Evolutionary conservation across 2,113 vertebrate genomes (phyloP), one percentile per base, ranked within the genome.

Genomic region (Scophthalmus maximus): DNA sequence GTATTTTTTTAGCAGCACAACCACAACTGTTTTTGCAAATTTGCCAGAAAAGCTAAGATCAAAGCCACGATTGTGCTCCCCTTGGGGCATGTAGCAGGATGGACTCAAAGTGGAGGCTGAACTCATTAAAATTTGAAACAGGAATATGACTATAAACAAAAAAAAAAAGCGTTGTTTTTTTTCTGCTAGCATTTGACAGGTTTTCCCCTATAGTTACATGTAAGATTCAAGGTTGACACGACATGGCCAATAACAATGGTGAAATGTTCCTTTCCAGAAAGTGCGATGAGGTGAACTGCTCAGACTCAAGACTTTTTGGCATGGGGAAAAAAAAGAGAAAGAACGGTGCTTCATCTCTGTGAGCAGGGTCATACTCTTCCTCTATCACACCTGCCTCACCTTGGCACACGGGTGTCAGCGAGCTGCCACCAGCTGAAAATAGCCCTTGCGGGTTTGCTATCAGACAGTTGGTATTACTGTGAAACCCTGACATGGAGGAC

Each of bases 401-500:
- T 84, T 70, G 53, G 73, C 84, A 81, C 68, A 84, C 75, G 81
- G 84, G 76, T 89, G 86, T 85, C 86, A 89, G 69, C 53, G 47
- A 78, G 55, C 64, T 66, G 78, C 72, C 79, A 79, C 67, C 71
- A 57, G 78, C 81, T 79, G 72, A 70, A 85, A 88, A 88, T 84
- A 90, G 82, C 73, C 70, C 70, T 62, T 20, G 60, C 76, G 73
- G 52, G 76, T 67, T 81, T 78, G 75, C 85, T 81, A 68, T 81
- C 80, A 68, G 59, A 67, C 59, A 52, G 57, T 52, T 55, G 60
- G 9, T 46, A 44, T 77, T 68, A 60, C 27, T 58, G 56, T 73
- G 49, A 82, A 68, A 74, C 64, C 56, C 52, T 40, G 61, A 77
- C 64, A 82, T 17, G 57, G 36, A 61, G 40, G 29, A 36, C 57